Percentiles rank a stretch among this genome's conserved stretches.
Conservation (phyloP, 37 sponge, comb jelly and placozoan species). For the Haliclona indistincta region DNA sequence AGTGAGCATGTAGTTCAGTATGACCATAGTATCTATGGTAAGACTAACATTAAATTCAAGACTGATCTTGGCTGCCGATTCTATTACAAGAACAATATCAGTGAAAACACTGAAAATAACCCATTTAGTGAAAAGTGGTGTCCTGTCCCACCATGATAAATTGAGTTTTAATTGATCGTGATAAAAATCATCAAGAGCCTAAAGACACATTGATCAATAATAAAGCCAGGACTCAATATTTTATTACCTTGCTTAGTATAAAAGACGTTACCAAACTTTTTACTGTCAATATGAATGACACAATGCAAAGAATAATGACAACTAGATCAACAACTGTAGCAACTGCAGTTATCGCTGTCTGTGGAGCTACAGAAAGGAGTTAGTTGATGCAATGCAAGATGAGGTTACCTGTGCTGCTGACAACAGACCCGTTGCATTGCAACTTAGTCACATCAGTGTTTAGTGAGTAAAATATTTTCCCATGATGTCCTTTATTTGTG, state of each 20-base stretch:
- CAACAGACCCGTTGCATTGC: conserved; percentile 9
- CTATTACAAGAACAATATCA: neutral
- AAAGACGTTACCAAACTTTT: neutral
- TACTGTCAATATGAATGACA: neutral
- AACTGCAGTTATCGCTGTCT: too few relatives aligned
- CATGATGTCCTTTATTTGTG: conserved; percentile 5
- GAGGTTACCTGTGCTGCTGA: conserved; percentile 6
- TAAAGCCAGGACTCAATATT: neutral
- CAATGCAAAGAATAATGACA: neutral
- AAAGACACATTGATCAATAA: neutral
- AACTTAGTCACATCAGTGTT: neutral
- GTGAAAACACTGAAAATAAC: neutral
- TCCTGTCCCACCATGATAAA: neutral
- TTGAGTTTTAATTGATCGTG: neutral
- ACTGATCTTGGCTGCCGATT: neutral
- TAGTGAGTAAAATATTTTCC: conserved; percentile 15
- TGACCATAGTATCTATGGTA: neutral
- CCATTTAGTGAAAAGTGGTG: neutral
- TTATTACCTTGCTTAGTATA: neutral
- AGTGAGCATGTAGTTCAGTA: too few relatives aligned
- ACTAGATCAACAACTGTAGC: neutral
- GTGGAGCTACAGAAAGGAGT: too few relatives aligned
- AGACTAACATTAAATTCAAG: neutral
- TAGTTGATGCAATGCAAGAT: too few relatives aligned
- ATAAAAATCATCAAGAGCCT: neutral